Evolutionary conservation across 2,113 vertebrate species (phyloP).

Genomic region (Oophaga pumilio): DNA sequence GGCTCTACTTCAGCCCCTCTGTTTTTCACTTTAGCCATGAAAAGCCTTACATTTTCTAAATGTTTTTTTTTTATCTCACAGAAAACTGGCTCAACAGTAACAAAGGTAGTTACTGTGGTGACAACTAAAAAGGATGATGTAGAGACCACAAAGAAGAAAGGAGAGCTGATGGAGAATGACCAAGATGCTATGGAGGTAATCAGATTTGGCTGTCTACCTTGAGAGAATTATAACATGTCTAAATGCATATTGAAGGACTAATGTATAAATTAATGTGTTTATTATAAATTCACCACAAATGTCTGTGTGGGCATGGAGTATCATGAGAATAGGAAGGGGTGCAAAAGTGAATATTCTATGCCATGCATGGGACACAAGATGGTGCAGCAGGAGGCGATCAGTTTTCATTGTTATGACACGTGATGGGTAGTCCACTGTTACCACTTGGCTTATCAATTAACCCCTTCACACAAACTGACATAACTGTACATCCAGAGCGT

Average conservation of each 20-base stretch:
- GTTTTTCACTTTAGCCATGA: too few relatives aligned
- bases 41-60: too few relatives aligned
- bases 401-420: not conserved
- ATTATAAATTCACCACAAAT: too few relatives aligned
- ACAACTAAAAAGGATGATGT: conserved; percentile 88
- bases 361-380: not conserved
- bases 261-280: too few relatives aligned
- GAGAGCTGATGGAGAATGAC: conserved; percentile 98
- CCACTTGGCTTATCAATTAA: not conserved
- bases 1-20: too few relatives aligned
- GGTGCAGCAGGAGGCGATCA: not conserved
- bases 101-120: conserved; percentile 93
- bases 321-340: too few relatives aligned
- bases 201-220: not conserved
- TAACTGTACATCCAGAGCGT: too few relatives aligned
- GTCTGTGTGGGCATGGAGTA: too few relatives aligned
- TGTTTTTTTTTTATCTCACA: conserved; percentile 57
- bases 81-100: conserved; percentile 90
- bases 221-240: too few relatives aligned
- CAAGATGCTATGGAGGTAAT: conserved; percentile 99
- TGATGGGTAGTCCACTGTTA: not conserved
- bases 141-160: conserved; percentile 93
- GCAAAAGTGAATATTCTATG: too few relatives aligned
- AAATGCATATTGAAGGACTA: too few relatives aligned
- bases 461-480: too few relatives aligned